Conservation (phyloP, 2,113 vertebrate genomes). For the Athene noctua region DNA sequence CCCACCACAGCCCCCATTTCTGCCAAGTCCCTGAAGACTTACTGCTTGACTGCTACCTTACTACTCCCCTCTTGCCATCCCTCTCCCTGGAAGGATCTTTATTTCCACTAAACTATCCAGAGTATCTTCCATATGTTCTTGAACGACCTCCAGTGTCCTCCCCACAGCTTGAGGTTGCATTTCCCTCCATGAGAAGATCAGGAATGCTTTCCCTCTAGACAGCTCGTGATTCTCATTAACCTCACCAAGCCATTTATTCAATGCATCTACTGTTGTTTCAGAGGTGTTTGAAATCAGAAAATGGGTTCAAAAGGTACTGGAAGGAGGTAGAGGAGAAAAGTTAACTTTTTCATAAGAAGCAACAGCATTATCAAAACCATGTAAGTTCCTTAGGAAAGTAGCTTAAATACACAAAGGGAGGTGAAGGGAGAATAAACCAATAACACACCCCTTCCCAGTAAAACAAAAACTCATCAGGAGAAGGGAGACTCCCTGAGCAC, state of each 20-base stretch:
- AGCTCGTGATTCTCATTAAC: fast-evolving
- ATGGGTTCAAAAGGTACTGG: background rate
- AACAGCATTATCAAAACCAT: background rate
- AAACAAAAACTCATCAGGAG: background rate
- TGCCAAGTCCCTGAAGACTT: background rate
- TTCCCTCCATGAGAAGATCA: background rate
- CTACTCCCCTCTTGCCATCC: background rate
- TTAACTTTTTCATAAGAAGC: background rate
- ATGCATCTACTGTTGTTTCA: background rate
- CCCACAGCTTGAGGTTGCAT: background rate
- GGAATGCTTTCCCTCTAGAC: background rate
- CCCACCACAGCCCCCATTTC: fast-evolving
- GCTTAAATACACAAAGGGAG: background rate
- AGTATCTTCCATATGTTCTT: background rate
- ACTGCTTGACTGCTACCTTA: background rate
- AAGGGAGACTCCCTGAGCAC: background rate
- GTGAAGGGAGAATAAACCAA: background rate
- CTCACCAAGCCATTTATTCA: background rate
- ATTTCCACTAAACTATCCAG: background rate
- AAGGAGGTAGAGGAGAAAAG: background rate
- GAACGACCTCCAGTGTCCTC: background rate
- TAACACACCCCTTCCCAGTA: background rate
- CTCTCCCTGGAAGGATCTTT: background rate
- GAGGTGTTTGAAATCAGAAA: background rate
- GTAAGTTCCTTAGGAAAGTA: background rate